Base-by-base conservation (phyloP, 2,113 vertebrate species). In the Calidris pugnax region DNA sequence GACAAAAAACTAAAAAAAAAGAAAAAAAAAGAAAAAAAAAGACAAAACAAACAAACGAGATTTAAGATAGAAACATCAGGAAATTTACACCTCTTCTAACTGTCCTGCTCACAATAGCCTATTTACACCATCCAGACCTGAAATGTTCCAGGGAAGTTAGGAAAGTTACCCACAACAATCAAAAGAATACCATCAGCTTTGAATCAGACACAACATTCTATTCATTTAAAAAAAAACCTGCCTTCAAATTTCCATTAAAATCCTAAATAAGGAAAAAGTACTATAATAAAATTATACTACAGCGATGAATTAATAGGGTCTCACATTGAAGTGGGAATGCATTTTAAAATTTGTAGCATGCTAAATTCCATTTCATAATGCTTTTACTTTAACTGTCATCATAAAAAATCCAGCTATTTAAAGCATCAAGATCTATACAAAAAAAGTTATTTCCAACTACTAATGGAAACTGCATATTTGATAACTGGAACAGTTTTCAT, bases 331-430 rank as follows among this genome's bases (percentile, higher is more conserved):
- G 39, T 41, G 56, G 67, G 72, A 89, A 82, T 66, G 67, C 66
- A 77, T 74, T 89, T 94, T 56, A 73, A 90, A 79, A 89, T 39
- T 30, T 62, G 79, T 30, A 83, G 60, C 16, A 72, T 68, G 68
- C 51, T 90, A 53, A 75, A 85, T 75, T 87, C 55, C n/a, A 41
- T 89, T 96, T 95, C 73, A 87, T 75, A 95, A 83, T 50, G 77
- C 80, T 96, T 87, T 90, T 72, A 87, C 59, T 80, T 89, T 59
- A 89, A 94, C 62, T 81, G 60, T 71, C 71, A 87, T 57, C 35
- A 84, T 71, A 81, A 96, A 96, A 84, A 79, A 55, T 39, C n/a
- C 64, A 59, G 85, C 85, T 88, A 93, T 55, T 91, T 79, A 89
- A 91, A 3, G 4, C 72, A 90, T 41, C 1, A 3, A 93, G 72